Evolutionary conservation across 2,888 invertebrate genomes (phyloP), one percentile per base, ranked within the genome.

Genomic region (Lottia scabra): DNA sequence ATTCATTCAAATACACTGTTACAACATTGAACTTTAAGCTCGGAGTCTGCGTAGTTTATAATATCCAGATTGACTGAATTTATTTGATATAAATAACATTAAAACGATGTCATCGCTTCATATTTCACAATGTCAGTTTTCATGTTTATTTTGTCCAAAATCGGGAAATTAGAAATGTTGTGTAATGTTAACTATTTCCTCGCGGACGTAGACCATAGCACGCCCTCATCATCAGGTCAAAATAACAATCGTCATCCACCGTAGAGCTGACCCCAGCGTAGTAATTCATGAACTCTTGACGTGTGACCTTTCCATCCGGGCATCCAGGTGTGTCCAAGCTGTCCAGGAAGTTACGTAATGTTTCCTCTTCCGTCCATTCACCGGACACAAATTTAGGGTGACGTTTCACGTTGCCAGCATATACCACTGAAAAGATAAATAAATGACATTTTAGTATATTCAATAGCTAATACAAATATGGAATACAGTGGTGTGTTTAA

Each of bases 361-460:
- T 82, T 72, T 87, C 71, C 46, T 87, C 85, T 71, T 84, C 80
- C 27, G 86, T 85, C 87, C 86, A 85, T 73, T 86, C 82, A 13
- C 86, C 87, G 44, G 85, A 84, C n/a, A 79, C 38, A 73, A 73
- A 86, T 71, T 83, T 85, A 2, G 86, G 87, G 71, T 87, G 87
- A 27, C 78, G 74, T 67, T 80, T 78, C 12, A 83, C 86, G 70
- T 88, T 87, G 27, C 80, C 75, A 10, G 81, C 80, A 75, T 87
- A 88, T 6, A 85, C 82, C 44, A 87, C 87, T 87, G 84, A 66
- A 84, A 82, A 38, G 5, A 38, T 38, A 38, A 38, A 38, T 38
- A 38, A 38, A 10, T 8, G 8, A 10, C 8, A 38, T 8, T 38
- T 38, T 2, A 30, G 30, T 30, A 30, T 30, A 30, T 30, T n/a